Conservation (phyloP, 1,140 invertebrate species). For the Drosophila burlai region DNA sequence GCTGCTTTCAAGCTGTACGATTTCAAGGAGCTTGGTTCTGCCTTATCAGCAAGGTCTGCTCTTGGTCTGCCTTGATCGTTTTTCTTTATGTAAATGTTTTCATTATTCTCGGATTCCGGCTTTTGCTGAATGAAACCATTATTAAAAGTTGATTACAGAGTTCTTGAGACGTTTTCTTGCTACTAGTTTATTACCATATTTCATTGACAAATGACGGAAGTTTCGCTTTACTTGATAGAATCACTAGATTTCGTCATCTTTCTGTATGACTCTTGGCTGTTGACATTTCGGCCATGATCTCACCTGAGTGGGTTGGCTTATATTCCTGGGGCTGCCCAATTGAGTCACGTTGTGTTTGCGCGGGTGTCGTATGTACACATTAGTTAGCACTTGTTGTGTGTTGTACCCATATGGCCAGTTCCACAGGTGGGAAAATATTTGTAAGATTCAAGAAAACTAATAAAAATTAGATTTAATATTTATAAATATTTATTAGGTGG, state of each 20-base stretch:
- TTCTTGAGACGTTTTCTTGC: neutral
- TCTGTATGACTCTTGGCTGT: slow-evolving; percentile 18
- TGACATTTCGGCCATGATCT: slow-evolving; percentile 39
- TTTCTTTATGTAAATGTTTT: slow-evolving; percentile 31
- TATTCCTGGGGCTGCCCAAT: slow-evolving; percentile 25
- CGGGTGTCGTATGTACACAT: slow-evolving; percentile 20
- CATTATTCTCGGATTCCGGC: neutral
- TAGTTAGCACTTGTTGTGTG: slow-evolving; percentile 25
- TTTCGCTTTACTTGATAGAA: neutral
- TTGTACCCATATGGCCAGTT: neutral
- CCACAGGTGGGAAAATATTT: slow-evolving; percentile 2
- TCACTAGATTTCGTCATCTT: slow-evolving; percentile 34
- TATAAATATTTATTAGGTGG: neutral
- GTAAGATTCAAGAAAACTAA: neutral
- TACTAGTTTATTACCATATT: slow-evolving; percentile 5
- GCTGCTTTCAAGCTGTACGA: neutral
- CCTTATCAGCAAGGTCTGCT: slow-evolving; percentile 38
- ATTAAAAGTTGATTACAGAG: neutral
- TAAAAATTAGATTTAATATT: neutral
- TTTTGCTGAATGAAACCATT: slow-evolving; percentile 6
- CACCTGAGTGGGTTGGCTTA: slow-evolving; percentile 27
- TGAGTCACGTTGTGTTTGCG: slow-evolving; percentile 51
- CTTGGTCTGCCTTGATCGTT: neutral
- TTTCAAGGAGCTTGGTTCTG: slow-evolving; percentile 25
- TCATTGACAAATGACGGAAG: slow-evolving; percentile 18